A percentile compares a stretch with the other conserved stretches of the same genome.
These are phyloP conservation scores for Drosophila bunnanda DNA, from an alignment of 2,888 invertebrate species.

Conservation along the genomic window DNA sequence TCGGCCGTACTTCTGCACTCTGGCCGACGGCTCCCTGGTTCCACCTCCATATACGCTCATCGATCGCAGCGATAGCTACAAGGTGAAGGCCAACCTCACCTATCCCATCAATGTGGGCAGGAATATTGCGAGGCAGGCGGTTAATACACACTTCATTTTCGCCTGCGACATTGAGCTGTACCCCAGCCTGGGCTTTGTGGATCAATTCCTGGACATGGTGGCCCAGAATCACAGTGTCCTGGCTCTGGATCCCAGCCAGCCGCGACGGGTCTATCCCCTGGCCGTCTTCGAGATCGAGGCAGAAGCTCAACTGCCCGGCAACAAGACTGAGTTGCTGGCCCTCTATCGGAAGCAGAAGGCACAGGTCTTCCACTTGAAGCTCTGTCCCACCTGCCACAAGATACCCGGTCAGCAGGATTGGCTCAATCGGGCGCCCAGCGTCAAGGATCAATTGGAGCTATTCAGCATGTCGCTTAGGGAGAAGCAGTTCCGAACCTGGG, in stretches of 20 bases:
- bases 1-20: conserved; percentile 62
- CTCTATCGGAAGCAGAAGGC: conserved; percentile 53
- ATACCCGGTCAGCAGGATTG: conserved; percentile 62
- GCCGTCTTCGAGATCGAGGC: conserved; percentile 72
- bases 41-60: conserved; percentile 65
- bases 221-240: conserved; percentile 87
- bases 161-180: conserved; percentile 95
- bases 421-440: conserved; percentile 37
- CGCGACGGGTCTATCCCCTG: conserved; percentile 64
- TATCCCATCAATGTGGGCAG: conserved; percentile 95
- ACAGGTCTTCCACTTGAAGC: conserved; percentile 64
- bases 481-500: conserved; percentile 91
- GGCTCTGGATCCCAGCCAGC: conserved; percentile 21
- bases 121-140: conserved; percentile 92
- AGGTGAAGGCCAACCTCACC: conserved; percentile 87
- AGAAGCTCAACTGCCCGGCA: conserved; percentile 59
- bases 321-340: conserved; percentile 67
- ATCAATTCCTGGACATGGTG: conserved; percentile 92
- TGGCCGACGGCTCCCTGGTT: conserved; percentile 12
- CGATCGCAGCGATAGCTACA: conserved; percentile 86
- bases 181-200: conserved; percentile 91
- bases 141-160: conserved; percentile 91
- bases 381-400: conserved; percentile 70
- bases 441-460: conserved; percentile 51
- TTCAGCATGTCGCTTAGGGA: conserved; percentile 91